Percentiles rank a stretch among this genome's conserved stretches.
phyloP scores from a whole-genome alignment of 2,888 invertebrate species.

The Cephus spinipes region DNA sequence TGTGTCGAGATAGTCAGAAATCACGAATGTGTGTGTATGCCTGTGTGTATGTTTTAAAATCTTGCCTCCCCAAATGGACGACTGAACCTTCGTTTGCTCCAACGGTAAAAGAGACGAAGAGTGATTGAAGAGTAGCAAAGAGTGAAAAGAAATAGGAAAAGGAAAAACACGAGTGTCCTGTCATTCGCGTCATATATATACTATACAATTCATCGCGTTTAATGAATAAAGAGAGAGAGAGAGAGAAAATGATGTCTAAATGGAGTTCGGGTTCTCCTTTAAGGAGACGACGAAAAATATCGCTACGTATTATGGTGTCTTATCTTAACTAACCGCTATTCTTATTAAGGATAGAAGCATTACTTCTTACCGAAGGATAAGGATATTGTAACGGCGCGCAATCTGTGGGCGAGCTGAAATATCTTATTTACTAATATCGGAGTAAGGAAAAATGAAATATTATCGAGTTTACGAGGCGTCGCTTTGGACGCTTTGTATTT shows the following conservation, averaged over 20 bases:
- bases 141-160: neutral
- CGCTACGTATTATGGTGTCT: constrained; percentile 62
- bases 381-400: constrained; percentile 28
- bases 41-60: neutral
- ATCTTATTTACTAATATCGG: constrained; percentile 50
- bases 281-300: constrained; percentile 41
- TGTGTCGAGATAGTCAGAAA: neutral
- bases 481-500: constrained; percentile 23
- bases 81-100: neutral
- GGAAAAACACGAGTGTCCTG: neutral
- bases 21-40: neutral
- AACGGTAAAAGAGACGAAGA: constrained; percentile 11
- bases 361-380: constrained; percentile 24
- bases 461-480: constrained; percentile 15
- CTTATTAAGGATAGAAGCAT: constrained; percentile 43
- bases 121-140: neutral
- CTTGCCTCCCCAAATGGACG: neutral
- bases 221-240: constrained; percentile 25
- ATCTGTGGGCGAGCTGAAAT: constrained; percentile 36
- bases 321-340: constrained; percentile 58
- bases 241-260: constrained; percentile 4
- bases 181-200: constrained; percentile 19
- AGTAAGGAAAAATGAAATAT: constrained; percentile 34
- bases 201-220: constrained; percentile 42
- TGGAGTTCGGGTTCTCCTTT: neutral